Conservation (phyloP, 92 coral and sea anemone genomes). For the Epizoanthus scotinus region DNA sequence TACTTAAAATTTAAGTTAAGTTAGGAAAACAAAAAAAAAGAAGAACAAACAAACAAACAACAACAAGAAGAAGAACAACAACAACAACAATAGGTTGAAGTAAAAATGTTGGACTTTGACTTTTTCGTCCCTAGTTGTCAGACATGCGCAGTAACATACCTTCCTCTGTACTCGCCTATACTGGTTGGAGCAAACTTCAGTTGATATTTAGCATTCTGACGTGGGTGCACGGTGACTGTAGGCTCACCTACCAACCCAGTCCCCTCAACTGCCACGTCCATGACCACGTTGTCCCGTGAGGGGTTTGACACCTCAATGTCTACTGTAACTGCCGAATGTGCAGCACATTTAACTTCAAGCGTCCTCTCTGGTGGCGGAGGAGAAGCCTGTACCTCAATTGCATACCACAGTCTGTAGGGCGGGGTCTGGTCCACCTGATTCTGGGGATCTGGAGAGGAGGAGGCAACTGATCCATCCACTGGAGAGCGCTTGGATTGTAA, state of each 20-base stretch:
- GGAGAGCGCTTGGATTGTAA: constrained; percentile 20
- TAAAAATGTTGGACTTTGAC: too few relatives aligned
- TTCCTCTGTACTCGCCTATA: constrained; percentile 86
- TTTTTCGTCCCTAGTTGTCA: neutral
- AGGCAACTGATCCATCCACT: constrained; percentile 40
- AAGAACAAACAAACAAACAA: too few relatives aligned
- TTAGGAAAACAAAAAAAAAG: too few relatives aligned
- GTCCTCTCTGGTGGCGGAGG: constrained; percentile 83
- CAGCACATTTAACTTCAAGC: constrained; percentile 90
- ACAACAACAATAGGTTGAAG: neutral
- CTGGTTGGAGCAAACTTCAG: constrained; percentile 81
- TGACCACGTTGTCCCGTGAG: constrained; percentile 76
- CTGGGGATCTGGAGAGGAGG: constrained; percentile 53
- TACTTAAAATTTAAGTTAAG: too few relatives aligned
- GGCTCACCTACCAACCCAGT: constrained; percentile 86
- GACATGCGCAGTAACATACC: constrained; percentile 51
- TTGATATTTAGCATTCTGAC: constrained; percentile 82
- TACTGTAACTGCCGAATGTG: constrained; percentile 81
- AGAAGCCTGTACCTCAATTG: constrained; percentile 84
- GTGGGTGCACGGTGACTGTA: constrained; percentile 70
- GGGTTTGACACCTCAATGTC: constrained; percentile 95
- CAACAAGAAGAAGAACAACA: neutral
- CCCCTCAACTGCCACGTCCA: constrained; percentile 87
- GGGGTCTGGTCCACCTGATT: constrained; percentile 47
- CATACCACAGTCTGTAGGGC: constrained; percentile 93